Percentiles rank a stretch among this genome's conserved stretches.
Conservation (phyloP, 1,140 invertebrate genomes). For the Campoletis sonorensis region DNA sequence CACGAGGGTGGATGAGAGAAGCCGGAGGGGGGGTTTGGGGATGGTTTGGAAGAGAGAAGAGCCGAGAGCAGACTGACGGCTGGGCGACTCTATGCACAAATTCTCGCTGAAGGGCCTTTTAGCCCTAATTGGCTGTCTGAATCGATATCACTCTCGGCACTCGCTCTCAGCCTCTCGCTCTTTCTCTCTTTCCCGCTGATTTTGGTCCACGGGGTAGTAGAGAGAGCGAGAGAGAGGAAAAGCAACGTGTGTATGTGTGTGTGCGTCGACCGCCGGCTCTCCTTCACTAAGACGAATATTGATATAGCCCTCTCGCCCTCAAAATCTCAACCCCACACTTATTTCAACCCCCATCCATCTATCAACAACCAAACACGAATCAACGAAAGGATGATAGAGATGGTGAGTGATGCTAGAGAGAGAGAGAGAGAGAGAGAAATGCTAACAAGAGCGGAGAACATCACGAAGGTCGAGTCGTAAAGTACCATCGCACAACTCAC, state of each 20-base stretch:
- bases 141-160: slow-evolving; percentile 72
- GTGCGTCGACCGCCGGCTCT: not conserved
- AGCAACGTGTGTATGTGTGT: too few species aligned
- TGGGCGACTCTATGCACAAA: slow-evolving; percentile 59
- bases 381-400: too few species aligned
- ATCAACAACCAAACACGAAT: not conserved
- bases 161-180: slow-evolving; percentile 50
- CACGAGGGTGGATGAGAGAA: slow-evolving; percentile 12
- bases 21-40: not conserved
- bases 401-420: too few species aligned
- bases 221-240: slow-evolving; percentile 19
- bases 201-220: not conserved
- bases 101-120: slow-evolving; percentile 72
- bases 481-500: too few species aligned
- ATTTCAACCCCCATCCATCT: slow-evolving; percentile 15
- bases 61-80: slow-evolving; percentile 46
- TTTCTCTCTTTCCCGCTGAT: slow-evolving; percentile 52
- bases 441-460: slow-evolving; percentile 13
- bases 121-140: slow-evolving; percentile 74
- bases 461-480: too few species aligned
- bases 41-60: slow-evolving; percentile 37
- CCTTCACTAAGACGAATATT: slow-evolving; percentile 39
- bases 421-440: slow-evolving; percentile 16
- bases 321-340: slow-evolving; percentile 41
- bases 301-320: slow-evolving; percentile 36